Percentiles rank a stretch among this genome's conserved stretches.
Evolutionary conservation across 2,888 invertebrate species (phyloP).

Genomic region (Tipula confusa): DNA sequence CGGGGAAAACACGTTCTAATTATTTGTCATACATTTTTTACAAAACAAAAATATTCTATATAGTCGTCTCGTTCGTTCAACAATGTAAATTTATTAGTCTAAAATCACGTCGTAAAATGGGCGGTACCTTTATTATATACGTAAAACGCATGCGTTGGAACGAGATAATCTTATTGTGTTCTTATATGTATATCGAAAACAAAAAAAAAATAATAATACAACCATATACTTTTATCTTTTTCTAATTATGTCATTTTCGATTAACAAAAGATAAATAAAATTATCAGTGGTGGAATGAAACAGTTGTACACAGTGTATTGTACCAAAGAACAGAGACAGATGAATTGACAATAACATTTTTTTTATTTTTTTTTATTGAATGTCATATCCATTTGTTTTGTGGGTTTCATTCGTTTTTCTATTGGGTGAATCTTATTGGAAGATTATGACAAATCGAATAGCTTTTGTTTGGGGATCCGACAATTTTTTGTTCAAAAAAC

Average conservation of each 20-base stretch:
- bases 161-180: not conserved
- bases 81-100: not conserved
- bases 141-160: not conserved
- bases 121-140: not conserved
- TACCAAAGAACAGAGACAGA: not conserved
- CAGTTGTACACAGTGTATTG: not conserved
- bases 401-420: not conserved
- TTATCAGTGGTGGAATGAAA: not conserved
- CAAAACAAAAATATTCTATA: not conserved
- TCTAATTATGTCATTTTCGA: slow-evolving; percentile 12
- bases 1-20: not conserved
- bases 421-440: slow-evolving; percentile 25
- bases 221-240: not conserved
- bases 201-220: not conserved
- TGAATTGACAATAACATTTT: not conserved
- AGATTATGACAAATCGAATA: slow-evolving; percentile 1
- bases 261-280: not conserved
- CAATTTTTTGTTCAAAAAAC: too few species aligned
- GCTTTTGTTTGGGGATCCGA: not conserved
- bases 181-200: not conserved
- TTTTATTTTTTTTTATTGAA: not conserved
- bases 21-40: not conserved
- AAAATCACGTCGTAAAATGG: not conserved
- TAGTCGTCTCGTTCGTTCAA: not conserved
- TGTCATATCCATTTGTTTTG: slow-evolving; percentile 12